Conservation (phyloP, 2,888 invertebrate species). For the Melinaea marsaeus region DNA sequence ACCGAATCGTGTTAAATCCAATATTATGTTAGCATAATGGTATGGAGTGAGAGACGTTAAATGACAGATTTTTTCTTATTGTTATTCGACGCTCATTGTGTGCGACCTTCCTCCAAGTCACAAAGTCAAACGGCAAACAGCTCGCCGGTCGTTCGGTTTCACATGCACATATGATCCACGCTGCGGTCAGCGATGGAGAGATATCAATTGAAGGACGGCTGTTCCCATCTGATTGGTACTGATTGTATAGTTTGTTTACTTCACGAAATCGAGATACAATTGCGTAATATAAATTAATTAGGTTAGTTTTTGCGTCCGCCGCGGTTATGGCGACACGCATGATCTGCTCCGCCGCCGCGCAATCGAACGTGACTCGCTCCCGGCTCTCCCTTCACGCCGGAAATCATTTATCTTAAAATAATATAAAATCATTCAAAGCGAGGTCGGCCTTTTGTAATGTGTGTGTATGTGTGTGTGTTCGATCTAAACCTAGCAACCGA, state of each 20-base stretch:
- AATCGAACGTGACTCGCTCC: slow-evolving; percentile 64
- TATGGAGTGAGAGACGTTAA: neutral
- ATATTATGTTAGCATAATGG: too few species aligned
- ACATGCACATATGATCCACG: slow-evolving; percentile 28
- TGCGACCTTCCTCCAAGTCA: slow-evolving; percentile 32
- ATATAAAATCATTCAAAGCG: slow-evolving; percentile 18
- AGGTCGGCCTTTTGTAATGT: slow-evolving; percentile 11
- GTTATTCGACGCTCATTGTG: slow-evolving; percentile 26
- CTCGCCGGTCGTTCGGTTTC: slow-evolving; percentile 30
- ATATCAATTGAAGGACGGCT: slow-evolving; percentile 1
- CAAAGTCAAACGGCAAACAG: slow-evolving; percentile 32
- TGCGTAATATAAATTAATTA: slow-evolving; percentile 42
- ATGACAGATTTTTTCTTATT: slow-evolving; percentile 18
- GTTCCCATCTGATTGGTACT: neutral
- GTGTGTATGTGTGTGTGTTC: too few species aligned
- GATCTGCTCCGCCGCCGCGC: slow-evolving; percentile 60
- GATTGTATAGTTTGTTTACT: neutral
- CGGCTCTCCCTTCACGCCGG: slow-evolving; percentile 46
- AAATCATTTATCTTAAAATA: slow-evolving; percentile 43
- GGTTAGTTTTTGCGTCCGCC: slow-evolving; percentile 16
- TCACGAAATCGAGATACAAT: slow-evolving; percentile 8
- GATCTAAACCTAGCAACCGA: too few species aligned
- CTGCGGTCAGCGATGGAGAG: slow-evolving; percentile 23
- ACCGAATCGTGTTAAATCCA: too few species aligned
- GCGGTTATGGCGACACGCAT: slow-evolving; percentile 55